Evolutionary conservation across 1,140 invertebrate genomes (phyloP), one percentile per base, ranked within the genome.

Genomic region (Saxidomus purpurata): DNA sequence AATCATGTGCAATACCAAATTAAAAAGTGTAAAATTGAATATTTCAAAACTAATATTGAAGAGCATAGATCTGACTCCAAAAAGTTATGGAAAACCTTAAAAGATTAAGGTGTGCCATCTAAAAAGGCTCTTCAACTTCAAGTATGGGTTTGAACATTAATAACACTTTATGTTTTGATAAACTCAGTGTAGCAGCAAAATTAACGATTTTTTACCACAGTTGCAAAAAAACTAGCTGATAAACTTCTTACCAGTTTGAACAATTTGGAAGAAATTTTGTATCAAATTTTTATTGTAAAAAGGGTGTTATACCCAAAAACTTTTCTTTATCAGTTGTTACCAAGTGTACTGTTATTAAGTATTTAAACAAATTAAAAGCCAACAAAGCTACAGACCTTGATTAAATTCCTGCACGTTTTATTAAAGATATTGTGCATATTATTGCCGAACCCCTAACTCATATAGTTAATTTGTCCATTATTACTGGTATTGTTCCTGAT

Each of bases 371-470:
- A 34, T 34, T 80, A 25, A 22, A 25, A 61, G 34, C 59, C 31
- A 38, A 67, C 22, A 83, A 83, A 43, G 49, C 61, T 22, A 63
- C 80, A 19, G 80, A 59, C 13, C 38, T 67, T 25, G 59, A 83
- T 67, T 13, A 38, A 9, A 83, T 63, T 28, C 80, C 63, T 19
- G 25, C 80, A 61, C 55, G 80, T 63, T 67, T 83, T 67, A n/a
- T 83, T 63, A 83, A 67, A 31, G 61, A 83, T 31, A 34, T 13
- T 19, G 61, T 28, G 4, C 11, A n/a, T 17, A 40, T 83, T 15
- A 83, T 83, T 63, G 22, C 80, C 19, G 22, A 17, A 19, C 43
- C 59, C 17, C 31, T 83, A 8, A 47, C 55, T 31, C 80, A 83
- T 47, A 83, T 81, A 17, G 59, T 81, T n/a, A 81, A n/a, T n/a